Evolutionary conservation across 2,888 invertebrate species (phyloP).

Genomic region (Catocala sponsa): DNA sequence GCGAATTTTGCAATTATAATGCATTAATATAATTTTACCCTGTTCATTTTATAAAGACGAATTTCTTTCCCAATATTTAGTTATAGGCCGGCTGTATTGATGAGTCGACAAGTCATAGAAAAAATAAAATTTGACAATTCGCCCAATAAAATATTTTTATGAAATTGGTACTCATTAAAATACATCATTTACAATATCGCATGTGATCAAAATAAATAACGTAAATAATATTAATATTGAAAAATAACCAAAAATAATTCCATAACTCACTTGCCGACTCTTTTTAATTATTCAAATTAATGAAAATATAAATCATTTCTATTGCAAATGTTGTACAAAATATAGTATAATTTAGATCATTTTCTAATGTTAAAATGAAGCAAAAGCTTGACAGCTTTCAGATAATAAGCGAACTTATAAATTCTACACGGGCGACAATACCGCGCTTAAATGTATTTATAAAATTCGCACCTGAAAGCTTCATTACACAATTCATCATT

Average conservation of each 20-base stretch:
- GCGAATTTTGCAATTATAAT: constrained; percentile 49
- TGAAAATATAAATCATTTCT: neutral
- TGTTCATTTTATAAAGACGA: constrained; percentile 71
- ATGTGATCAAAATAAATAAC: neutral
- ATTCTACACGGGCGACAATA: constrained; percentile 8
- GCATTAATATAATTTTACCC: constrained; percentile 72
- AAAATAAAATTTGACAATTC: neutral
- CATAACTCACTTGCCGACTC: neutral
- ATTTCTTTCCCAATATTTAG: constrained; percentile 29
- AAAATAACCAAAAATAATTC: neutral
- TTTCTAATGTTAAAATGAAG: constrained; percentile 21
- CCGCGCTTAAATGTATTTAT: constrained; percentile 4
- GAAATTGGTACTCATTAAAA: neutral
- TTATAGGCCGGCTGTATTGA: constrained; percentile 37
- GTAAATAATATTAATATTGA: neutral
- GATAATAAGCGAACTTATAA: constrained; percentile 1
- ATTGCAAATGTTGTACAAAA: neutral
- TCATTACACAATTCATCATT: constrained; percentile 18
- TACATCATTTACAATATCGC: neutral
- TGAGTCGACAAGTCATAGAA: constrained; percentile 15
- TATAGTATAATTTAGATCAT: neutral
- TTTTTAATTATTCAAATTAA: neutral
- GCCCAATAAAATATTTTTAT: neutral
- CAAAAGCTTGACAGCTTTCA: constrained; percentile 11
- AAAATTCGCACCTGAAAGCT: constrained; percentile 8